Base-by-base conservation (phyloP, 2,113 vertebrate genomes). In the Hemiscyllium ocellatum region DNA sequence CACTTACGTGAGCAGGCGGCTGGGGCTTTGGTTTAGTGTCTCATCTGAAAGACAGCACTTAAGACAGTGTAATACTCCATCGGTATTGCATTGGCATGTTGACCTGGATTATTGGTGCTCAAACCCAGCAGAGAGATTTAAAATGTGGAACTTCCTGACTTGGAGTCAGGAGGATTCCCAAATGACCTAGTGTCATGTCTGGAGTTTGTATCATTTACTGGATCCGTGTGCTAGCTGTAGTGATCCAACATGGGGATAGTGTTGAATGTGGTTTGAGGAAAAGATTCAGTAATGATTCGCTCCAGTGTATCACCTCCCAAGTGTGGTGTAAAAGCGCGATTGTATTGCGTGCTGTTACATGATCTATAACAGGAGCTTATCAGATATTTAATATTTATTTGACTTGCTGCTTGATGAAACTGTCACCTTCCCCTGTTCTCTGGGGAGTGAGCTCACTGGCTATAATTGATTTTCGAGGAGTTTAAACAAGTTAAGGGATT, bases 361-460 rank as follows among this genome's bases (percentile, higher is more conserved):
- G 80, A 83, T 42, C 37, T 19, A 83, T 4, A 37, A 37, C 61
- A 66, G 17, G 65, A 66, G 33, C 61, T 22, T 10, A 17, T 33
- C 89, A 66, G 89, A n/a, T 66, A 61, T 91, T 66, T 37, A 33
- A 19, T 91, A 66, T 91, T 91, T 65, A 91, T 91, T 66, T 91
- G 52, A 3, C 50, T 61, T 52, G 52, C 50, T n/a, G 26, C 26
- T 90, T 56, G 61, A 33, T 91, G 33, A 37, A 37, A 22, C 2
- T 17, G 24, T 24, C 24, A 50, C 47, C 52, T 66, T 37, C 33
- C 20, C 1, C 37, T 83, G 80, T 19, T 91, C 37, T 37, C 89
- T 2, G 6, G 29, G 61, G 33, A 91, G 89, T 91, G 33, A 37
- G 89, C 33, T 10, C 37, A 37, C 15, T 6, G 24, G 47, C 85